Evolutionary conservation across 2,113 vertebrate genomes (phyloP), one percentile per base, ranked within the genome.

Genomic region (Mugil cephalus): DNA sequence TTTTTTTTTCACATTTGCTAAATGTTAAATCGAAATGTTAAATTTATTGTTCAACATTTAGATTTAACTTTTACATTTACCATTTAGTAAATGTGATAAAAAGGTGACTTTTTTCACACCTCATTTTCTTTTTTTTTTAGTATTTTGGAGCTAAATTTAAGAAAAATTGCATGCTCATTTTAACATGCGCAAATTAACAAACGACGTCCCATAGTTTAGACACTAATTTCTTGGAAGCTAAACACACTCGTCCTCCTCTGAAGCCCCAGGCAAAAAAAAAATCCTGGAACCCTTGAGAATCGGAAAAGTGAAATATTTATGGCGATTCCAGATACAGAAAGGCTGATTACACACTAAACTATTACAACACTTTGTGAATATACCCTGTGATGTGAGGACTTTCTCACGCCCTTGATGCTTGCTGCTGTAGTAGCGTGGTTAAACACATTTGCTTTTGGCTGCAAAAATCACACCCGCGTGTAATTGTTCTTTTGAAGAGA

Each of bases 281-380:
- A 30, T 0, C 45, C 13, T 9, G 3, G 2, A 0, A 43, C 10
- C 13, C 68, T 48, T 52, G 54, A 60, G 66, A 45, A 30, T 50
- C 7, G 59, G 24, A 50, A 38, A 45, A 55, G 35, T 68, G n/a
- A 65, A 55, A 58, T 14, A 48, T 8, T 40, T 7, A 45, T 35
- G 61, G 9, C 68, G 45, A 60, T 59, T 58, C 59, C 14, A 80
- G 42, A 69, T 54, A 19, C 68, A 66, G 13, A 40, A 54, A 50
- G 19, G 62, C 18, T 68, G 40, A 72, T 61, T 59, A 63, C 1
- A 15, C 11, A 65, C 46, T 68, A 39, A 67, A 68, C 43, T 54
- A 58, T 69, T 52, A 21, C 21, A 42, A 13, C 42, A 42, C 36
- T 13, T 0, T 47, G n/a, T 12, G n/a, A 9, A 17, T 10, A 18